Conservation (phyloP, 2,888 invertebrate species). For the Patella caerulea region DNA sequence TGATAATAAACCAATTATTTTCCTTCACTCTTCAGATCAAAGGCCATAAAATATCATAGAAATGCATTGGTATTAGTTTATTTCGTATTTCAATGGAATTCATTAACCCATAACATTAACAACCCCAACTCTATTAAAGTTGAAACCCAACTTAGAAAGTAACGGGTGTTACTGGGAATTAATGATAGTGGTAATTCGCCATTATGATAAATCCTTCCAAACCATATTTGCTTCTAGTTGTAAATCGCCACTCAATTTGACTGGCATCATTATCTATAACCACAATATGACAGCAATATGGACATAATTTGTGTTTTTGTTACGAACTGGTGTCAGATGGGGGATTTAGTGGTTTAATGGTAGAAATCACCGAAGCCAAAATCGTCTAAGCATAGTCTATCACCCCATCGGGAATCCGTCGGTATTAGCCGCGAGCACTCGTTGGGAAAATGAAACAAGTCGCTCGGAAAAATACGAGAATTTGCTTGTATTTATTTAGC, state of each 20-base stretch:
- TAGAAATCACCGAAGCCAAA: background rate
- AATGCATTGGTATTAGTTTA: background rate
- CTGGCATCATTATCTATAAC: background rate
- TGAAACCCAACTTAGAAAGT: background rate
- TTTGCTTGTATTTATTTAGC: slow-evolving; percentile 4
- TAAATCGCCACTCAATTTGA: background rate
- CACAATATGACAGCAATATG: background rate
- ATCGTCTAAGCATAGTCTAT: background rate
- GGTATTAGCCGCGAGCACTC: slow-evolving; percentile 2
- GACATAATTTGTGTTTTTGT: slow-evolving; percentile 7
- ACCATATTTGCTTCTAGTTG: background rate
- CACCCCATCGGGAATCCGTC: background rate
- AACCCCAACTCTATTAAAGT: background rate
- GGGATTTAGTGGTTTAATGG: background rate
- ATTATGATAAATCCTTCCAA: background rate
- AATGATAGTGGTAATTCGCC: slow-evolving; percentile 7
- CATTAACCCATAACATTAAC: slow-evolving; percentile 8
- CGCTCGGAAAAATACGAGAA: slow-evolving; percentile 7
- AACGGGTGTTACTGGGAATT: background rate
- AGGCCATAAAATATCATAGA: too few relatives aligned
- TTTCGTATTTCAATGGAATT: slow-evolving; percentile 2
- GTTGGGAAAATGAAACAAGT: background rate
- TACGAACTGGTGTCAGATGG: background rate
- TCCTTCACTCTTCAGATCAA: too few relatives aligned
- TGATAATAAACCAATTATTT: too few relatives aligned